These are phyloP conservation scores for Archaeoteleia sp. DNA, from an alignment of 2,888 invertebrate species.

Conservation along the genomic window DNA sequence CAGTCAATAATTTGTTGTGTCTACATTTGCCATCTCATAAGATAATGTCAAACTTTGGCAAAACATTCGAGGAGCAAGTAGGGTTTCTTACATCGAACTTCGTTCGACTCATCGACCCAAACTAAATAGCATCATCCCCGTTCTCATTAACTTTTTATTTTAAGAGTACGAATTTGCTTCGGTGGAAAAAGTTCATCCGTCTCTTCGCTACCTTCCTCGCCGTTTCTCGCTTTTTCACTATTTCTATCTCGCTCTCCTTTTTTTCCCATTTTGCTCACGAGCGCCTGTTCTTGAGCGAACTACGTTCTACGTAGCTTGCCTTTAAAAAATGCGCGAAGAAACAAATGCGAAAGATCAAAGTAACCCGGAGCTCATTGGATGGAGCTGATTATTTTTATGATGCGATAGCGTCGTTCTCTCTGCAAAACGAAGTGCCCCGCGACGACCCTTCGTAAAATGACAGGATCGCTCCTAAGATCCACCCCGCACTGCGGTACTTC, in stretches of 20 bases:
- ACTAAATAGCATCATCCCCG: slow-evolving; percentile 67
- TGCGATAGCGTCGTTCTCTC: slow-evolving; percentile 66
- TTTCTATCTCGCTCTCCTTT: slow-evolving; percentile 32
- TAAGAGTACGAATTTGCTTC: slow-evolving; percentile 67
- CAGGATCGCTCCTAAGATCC: slow-evolving; percentile 40
- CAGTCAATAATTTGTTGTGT: too few relatives aligned
- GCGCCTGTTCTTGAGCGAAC: slow-evolving; percentile 56
- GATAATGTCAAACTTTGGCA: slow-evolving; percentile 41
- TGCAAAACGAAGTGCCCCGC: slow-evolving; percentile 44
- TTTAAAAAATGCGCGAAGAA: slow-evolving; percentile 59
- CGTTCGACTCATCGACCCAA: slow-evolving; percentile 58
- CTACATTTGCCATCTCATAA: too few relatives aligned
- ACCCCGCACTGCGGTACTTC: slow-evolving; percentile 30
- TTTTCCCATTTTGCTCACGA: slow-evolving; percentile 50
- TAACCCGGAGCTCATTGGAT: slow-evolving; percentile 68
- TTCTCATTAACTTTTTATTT: slow-evolving; percentile 75
- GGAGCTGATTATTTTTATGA: slow-evolving; percentile 75
- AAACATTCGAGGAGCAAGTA: slow-evolving; percentile 33
- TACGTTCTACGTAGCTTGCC: slow-evolving; percentile 52
- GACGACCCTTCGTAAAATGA: slow-evolving; percentile 43
- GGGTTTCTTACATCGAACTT: slow-evolving; percentile 57
- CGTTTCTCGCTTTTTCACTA: slow-evolving; percentile 29
- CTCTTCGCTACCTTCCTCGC: slow-evolving; percentile 34
- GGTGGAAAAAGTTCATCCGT: slow-evolving; percentile 64
- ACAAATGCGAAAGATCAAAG: slow-evolving; percentile 74